phyloP scores from a whole-genome alignment of 2,797 vertebrate species.

The Miichthys miiuy region DNA sequence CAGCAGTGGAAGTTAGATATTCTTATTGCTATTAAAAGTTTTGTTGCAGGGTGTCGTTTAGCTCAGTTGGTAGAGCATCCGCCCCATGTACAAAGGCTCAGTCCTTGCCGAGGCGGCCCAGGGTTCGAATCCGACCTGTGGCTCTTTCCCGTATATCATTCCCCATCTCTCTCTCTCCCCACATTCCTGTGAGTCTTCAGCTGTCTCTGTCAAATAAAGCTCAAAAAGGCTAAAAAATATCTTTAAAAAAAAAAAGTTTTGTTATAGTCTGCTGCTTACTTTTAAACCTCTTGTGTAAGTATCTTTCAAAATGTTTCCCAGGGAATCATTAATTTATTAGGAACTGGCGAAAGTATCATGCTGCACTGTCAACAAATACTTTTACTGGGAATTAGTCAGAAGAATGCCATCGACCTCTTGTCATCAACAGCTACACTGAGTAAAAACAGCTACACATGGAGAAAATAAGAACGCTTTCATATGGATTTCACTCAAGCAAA shows the following conservation, averaged over 20 bases:
- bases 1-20: not conserved
- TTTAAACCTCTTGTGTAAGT: constrained; percentile 13
- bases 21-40: not conserved
- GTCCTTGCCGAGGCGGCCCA: too few relatives aligned
- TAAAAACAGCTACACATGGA: constrained; percentile 40
- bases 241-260: not conserved
- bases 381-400: constrained; percentile 34
- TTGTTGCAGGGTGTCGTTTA: not conserved
- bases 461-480: not conserved
- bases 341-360: constrained; percentile 24
- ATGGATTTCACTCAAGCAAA: constrained; percentile 14
- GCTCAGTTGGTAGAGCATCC: too few relatives aligned
- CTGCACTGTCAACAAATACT: constrained; percentile 52
- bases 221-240: too few relatives aligned
- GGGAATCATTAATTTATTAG: constrained; percentile 45
- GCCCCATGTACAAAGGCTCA: too few relatives aligned
- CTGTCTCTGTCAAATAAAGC: too few relatives aligned
- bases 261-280: not conserved
- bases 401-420: constrained; percentile 34
- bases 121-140: too few relatives aligned
- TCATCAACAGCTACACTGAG: constrained; percentile 25
- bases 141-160: too few relatives aligned
- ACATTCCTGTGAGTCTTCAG: too few relatives aligned
- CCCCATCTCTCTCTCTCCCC: too few relatives aligned
- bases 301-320: constrained; percentile 26